A percentile compares a stretch with the other conserved stretches of the same genome.
These are phyloP conservation scores for Quadriops clusia DNA, from an alignment of 2,888 invertebrate genomes.

Conservation along the genomic window DNA sequence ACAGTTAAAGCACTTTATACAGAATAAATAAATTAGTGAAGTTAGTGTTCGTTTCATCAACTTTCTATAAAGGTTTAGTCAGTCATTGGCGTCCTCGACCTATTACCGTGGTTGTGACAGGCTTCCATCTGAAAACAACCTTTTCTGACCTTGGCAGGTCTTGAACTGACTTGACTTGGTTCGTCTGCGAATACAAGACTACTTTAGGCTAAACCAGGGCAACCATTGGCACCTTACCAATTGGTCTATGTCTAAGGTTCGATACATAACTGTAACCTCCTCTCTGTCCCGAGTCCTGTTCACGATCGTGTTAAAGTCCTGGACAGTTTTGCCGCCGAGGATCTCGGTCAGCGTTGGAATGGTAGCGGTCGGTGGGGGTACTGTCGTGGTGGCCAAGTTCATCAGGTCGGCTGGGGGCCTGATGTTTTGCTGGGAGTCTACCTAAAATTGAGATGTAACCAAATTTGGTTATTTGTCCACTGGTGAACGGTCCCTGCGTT, in stretches of 20 bases:
- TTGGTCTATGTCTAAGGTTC: constrained; percentile 6
- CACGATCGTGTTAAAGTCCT: constrained; percentile 4
- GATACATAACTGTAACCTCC: not conserved
- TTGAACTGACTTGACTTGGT: constrained; percentile 4
- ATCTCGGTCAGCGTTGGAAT: constrained; percentile 48
- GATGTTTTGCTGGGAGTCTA: constrained; percentile 8
- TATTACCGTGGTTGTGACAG: too few species aligned
- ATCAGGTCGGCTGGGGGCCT: too few species aligned
- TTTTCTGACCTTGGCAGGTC: not conserved
- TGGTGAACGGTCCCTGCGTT: too few species aligned
- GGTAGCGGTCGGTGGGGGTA: constrained; percentile 33
- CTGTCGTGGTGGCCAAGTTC: not conserved
- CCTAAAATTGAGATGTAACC: constrained; percentile 14
- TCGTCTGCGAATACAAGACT: constrained; percentile 1
- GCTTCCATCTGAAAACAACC: constrained; percentile 3
- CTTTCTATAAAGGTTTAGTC: too few species aligned
- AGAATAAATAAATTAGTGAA: too few species aligned
- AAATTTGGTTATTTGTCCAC: too few species aligned
- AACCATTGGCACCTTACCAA: too few species aligned
- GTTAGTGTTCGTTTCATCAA: too few species aligned
- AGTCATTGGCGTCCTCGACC: too few species aligned
- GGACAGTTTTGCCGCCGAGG: constrained; percentile 45
- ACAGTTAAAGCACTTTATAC: too few species aligned
- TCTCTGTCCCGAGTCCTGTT: constrained; percentile 3
- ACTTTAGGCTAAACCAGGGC: not conserved